Percentiles rank a stretch among this genome's conserved stretches.
These are phyloP conservation scores for Tokudaia tokunoshimensis DNA, from an alignment of 2,797 vertebrate genomes.

Conservation along the genomic window DNA sequence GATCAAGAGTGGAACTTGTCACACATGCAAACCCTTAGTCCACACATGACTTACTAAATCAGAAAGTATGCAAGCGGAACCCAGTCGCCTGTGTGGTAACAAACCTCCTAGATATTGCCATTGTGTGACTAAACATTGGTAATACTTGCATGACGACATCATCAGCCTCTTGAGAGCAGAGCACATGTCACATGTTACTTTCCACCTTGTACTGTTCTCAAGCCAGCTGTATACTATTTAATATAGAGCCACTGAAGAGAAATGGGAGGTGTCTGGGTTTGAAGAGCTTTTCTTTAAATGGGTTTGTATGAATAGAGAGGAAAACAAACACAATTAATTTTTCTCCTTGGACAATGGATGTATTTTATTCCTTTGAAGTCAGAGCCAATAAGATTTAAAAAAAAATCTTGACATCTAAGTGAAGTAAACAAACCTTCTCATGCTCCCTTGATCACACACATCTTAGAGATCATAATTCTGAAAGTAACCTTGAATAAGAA, in stretches of 20 bases:
- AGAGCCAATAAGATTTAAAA: slow-evolving; percentile 27
- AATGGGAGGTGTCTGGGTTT: not conserved
- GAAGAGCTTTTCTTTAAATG: slow-evolving; percentile 44
- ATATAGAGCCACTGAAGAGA: not conserved
- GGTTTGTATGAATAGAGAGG: not conserved
- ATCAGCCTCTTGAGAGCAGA: not conserved
- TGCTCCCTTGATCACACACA: not conserved
- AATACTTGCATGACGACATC: not conserved
- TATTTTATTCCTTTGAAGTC: slow-evolving; percentile 62
- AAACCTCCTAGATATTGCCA: not conserved
- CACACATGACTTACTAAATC: not conserved
- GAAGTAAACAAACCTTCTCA: slow-evolving; percentile 41
- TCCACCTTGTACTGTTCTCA: not conserved
- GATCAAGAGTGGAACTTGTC: not conserved
- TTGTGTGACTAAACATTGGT: not conserved
- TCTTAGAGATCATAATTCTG: slow-evolving; percentile 31
- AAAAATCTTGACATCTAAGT: slow-evolving; percentile 1
- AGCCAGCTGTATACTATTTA: not conserved
- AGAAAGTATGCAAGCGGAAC: not conserved
- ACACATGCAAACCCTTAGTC: slow-evolving; percentile 1
- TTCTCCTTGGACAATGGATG: slow-evolving; percentile 31
- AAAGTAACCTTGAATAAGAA: slow-evolving; percentile 7
- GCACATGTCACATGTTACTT: not conserved
- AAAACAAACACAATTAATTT: slow-evolving; percentile 22
- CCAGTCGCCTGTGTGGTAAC: slow-evolving; percentile 9